These are phyloP conservation scores for Merluccius polli DNA, from an alignment of 2,797 vertebrate genomes.

Conservation along the genomic window DNA sequence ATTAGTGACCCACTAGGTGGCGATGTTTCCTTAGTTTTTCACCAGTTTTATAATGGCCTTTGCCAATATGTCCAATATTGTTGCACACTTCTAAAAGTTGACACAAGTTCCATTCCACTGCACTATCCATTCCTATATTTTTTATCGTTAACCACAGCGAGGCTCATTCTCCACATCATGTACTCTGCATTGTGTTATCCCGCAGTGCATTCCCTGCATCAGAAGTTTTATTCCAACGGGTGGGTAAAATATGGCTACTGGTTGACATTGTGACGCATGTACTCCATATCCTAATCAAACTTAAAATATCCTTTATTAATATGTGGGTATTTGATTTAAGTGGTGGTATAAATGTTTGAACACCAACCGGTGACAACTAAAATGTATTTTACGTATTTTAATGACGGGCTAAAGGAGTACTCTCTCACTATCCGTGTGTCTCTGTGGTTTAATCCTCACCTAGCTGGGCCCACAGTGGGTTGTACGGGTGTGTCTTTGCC, in stretches of 20 bases:
- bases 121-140: not conserved
- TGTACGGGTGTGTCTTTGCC: slow-evolving; percentile 97
- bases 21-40: slow-evolving; percentile 24
- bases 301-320: not conserved
- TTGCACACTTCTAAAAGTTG: not conserved
- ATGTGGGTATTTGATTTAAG: not conserved
- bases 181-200: not conserved
- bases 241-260: not conserved
- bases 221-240: not conserved
- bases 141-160: not conserved
- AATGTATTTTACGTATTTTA: not conserved
- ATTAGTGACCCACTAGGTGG: slow-evolving; percentile 53
- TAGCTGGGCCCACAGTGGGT: slow-evolving; percentile 94
- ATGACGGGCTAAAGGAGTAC: not conserved
- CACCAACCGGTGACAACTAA: not conserved
- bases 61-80: not conserved
- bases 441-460: slow-evolving; percentile 43
- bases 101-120: not conserved
- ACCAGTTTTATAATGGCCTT: not conserved
- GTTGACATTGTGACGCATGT: not conserved
- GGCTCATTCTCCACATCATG: not conserved
- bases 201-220: not conserved
- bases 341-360: not conserved
- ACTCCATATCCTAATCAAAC: not conserved
- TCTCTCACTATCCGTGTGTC: not conserved